A percentile compares a stretch with the other conserved stretches of the same genome.
Evolutionary conservation across 2,113 vertebrate genomes (phyloP).

Genomic region (Cairina moschata): DNA sequence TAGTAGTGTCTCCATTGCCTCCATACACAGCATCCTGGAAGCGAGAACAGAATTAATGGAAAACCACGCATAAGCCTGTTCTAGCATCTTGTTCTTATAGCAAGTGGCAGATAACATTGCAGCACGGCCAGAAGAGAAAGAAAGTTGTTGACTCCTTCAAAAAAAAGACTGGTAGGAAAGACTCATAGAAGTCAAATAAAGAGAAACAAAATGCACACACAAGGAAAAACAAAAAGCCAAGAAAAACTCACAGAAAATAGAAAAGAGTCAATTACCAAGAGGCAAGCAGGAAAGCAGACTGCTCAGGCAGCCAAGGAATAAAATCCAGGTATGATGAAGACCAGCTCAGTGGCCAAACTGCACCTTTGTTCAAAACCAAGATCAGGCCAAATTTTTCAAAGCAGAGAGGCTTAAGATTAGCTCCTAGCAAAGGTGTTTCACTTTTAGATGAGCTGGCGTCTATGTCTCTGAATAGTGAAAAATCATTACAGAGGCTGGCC

Average conservation of each 20-base stretch:
- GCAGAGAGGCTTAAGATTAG: background rate
- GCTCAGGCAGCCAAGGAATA: background rate
- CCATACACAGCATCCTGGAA: background rate
- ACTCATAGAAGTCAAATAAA: background rate
- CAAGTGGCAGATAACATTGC: background rate
- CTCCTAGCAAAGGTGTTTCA: background rate
- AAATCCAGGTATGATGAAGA: background rate
- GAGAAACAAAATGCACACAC: background rate
- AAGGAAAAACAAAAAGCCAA: too few relatives aligned
- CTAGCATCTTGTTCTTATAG: background rate
- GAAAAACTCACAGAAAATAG: background rate
- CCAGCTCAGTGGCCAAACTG: background rate
- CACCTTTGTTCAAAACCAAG: background rate
- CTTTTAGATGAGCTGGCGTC: background rate
- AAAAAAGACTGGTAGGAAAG: background rate
- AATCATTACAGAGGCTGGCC: background rate
- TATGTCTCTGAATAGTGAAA: background rate
- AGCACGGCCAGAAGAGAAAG: background rate
- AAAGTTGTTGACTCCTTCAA: too few relatives aligned
- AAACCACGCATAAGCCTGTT: background rate
- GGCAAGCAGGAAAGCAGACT: background rate
- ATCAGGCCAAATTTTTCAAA: background rate
- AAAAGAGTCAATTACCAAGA: background rate
- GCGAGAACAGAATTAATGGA: background rate
- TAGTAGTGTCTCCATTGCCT: background rate